These are phyloP conservation scores for Ceratina calcarata DNA, from an alignment of 1,140 invertebrate genomes.

Conservation along the genomic window DNA sequence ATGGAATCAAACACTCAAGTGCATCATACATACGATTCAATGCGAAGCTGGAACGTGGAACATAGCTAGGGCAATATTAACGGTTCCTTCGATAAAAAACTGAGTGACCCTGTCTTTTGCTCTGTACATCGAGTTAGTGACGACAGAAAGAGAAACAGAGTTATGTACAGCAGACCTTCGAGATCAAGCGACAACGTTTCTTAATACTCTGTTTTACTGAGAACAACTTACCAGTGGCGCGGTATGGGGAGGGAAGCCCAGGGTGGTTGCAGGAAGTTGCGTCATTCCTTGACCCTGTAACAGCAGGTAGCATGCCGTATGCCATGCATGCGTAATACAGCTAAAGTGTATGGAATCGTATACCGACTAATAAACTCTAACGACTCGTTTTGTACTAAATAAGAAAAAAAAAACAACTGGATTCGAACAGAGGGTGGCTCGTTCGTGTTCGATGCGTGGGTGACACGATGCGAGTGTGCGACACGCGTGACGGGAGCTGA, in stretches of 20 bases:
- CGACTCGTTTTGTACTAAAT: not conserved
- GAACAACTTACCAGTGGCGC: constrained; percentile 76
- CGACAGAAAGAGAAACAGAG: not conserved
- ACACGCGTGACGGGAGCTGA: not conserved
- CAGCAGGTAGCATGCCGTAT: constrained; percentile 80
- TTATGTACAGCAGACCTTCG: constrained; percentile 6
- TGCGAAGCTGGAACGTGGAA: not conserved
- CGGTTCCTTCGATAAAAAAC: no score
- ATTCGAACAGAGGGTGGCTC: no score
- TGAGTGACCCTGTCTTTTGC: no score
- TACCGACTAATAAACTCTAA: constrained; percentile 5
- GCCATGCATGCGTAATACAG: constrained; percentile 78
- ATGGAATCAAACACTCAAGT: not conserved
- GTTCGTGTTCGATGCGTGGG: no score
- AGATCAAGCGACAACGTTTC: constrained; percentile 7
- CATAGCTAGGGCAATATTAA: no score
- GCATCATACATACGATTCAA: constrained; percentile 30
- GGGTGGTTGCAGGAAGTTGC: constrained; percentile 76
- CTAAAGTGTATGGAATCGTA: constrained; percentile 69
- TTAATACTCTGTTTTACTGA: constrained; percentile 8
- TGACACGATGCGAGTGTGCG: not conserved
- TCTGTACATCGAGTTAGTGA: no score
- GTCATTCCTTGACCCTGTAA: constrained; percentile 81
- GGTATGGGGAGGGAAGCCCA: constrained; percentile 74
- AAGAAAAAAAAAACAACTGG: not conserved